Percentiles rank a stretch among this genome's conserved stretches.
Evolutionary conservation across 1,140 invertebrate genomes (phyloP).

Genomic region (Phymastichus coffea): DNA sequence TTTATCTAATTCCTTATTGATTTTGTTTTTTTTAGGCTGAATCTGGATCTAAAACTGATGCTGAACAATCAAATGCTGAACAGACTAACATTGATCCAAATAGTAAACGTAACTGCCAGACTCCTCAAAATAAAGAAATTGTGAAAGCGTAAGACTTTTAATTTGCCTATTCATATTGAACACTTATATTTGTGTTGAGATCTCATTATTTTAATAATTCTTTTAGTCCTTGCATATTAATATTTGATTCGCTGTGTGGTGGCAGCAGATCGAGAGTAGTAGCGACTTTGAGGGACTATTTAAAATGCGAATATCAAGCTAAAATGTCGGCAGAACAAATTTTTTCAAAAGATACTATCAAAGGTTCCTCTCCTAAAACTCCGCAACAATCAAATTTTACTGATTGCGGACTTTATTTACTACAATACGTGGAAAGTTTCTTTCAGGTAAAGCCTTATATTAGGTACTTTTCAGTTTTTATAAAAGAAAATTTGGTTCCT

Average conservation of each 20-base stretch:
- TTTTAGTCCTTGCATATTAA: constrained; percentile 79
- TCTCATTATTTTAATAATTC: too few species aligned
- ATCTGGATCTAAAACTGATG: constrained; percentile 30
- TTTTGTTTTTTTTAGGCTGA: constrained; percentile 40
- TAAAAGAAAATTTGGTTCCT: constrained; percentile 6
- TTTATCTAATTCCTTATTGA: constrained; percentile 12
- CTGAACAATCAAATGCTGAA: constrained; percentile 14
- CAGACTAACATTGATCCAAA: not conserved
- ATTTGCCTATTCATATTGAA: too few species aligned
- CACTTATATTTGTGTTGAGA: too few species aligned
- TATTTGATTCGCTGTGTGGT: constrained; percentile 90
- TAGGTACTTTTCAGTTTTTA: constrained; percentile 21
- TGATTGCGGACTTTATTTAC: constrained; percentile 93
- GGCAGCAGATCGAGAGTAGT: constrained; percentile 78
- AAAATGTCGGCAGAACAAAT: constrained; percentile 67
- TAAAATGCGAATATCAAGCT: constrained; percentile 84
- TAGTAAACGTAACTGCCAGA: constrained; percentile 9
- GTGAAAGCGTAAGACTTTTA: constrained; percentile 41
- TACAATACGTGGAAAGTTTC: constrained; percentile 96
- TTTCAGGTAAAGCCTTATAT: constrained; percentile 79
- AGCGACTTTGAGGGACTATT: constrained; percentile 84
- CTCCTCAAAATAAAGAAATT: constrained; percentile 25
- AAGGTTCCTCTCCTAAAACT: constrained; percentile 82
- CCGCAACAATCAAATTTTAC: constrained; percentile 96
- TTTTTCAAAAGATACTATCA: constrained; percentile 80